Evolutionary conservation across 2,797 vertebrate genomes (phyloP).

Genomic region (Myotis myotis): DNA sequence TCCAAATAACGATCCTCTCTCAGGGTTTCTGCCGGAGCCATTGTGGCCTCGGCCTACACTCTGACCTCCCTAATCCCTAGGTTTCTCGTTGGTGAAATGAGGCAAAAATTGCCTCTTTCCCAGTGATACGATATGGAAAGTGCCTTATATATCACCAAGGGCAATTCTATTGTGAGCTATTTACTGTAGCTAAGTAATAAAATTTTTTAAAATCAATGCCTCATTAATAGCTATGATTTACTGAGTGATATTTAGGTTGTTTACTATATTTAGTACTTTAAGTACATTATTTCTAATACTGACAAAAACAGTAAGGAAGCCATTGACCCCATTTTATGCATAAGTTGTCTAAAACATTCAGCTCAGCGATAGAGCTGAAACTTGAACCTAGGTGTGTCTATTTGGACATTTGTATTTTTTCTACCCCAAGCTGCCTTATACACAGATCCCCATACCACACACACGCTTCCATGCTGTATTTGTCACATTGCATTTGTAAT

Average conservation of each 20-base stretch:
- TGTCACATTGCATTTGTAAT: background rate
- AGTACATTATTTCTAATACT: background rate
- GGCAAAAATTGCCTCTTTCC: background rate
- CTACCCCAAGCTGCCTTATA: background rate
- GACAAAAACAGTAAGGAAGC: background rate
- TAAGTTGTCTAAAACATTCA: background rate
- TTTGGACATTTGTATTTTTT: background rate
- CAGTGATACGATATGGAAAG: constrained; percentile 12
- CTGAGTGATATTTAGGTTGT: constrained; percentile 16
- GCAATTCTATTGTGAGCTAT: background rate
- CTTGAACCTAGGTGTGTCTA: background rate
- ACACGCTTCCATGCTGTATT: background rate
- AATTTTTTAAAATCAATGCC: background rate
- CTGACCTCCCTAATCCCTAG: background rate
- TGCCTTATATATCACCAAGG: constrained; percentile 20
- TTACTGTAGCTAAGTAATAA: constrained; percentile 14
- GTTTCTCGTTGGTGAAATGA: background rate
- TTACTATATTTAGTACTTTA: background rate
- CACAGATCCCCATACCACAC: background rate
- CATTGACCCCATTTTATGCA: background rate
- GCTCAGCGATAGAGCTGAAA: background rate
- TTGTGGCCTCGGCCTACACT: background rate
- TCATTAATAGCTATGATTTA: constrained; percentile 55
- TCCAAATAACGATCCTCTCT: background rate
- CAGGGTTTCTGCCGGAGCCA: background rate